Conservation (phyloP, 2,113 vertebrate genomes). For the Cynocephalus volans region DNA sequence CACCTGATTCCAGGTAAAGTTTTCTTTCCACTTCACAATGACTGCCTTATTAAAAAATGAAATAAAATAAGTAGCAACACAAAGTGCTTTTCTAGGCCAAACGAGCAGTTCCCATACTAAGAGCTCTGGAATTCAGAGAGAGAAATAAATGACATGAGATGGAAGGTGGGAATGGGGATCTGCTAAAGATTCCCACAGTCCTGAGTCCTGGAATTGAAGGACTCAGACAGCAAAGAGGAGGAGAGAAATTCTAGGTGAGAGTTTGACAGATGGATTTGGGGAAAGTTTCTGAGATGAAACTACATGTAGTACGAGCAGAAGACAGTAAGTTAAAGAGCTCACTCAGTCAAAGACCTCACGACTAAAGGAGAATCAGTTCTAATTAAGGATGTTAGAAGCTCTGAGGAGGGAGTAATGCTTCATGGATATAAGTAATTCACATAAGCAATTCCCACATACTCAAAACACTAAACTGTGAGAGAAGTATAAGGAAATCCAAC, state of each 20-base stretch:
- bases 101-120: not conserved
- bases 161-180: too few species aligned
- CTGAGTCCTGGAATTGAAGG: not conserved
- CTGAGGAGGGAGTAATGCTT: not conserved
- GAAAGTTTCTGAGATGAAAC: not conserved
- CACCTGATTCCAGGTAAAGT: not conserved
- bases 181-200: not conserved
- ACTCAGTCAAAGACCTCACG: not conserved
- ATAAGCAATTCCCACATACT: not conserved
- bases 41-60: not conserved
- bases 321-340: not conserved
- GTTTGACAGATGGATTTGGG: accelerated
- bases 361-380: not conserved
- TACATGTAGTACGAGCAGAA: not conserved
- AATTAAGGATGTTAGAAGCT: not conserved
- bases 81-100: not conserved
- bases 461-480: not conserved
- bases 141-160: not conserved
- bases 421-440: not conserved
- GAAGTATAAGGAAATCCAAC: not conserved
- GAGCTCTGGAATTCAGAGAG: not conserved
- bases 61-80: not conserved
- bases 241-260: not conserved
- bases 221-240: not conserved
- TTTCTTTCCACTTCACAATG: not conserved